Evolutionary conservation across 2,113 vertebrate species (phyloP).

Genomic region (Merops nubicus): DNA sequence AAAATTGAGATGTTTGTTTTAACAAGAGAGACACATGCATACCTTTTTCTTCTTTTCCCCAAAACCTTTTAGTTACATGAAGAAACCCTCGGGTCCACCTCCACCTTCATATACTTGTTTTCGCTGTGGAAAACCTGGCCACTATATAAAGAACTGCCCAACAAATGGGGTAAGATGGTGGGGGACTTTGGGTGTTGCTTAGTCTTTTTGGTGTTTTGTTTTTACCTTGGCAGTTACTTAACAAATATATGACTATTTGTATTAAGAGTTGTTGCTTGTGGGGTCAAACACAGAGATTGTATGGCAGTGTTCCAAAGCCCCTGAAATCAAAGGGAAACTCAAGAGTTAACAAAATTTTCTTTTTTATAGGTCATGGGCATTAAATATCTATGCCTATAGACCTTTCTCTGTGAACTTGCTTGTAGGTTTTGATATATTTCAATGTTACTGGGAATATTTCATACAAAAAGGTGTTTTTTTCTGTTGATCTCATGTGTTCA

Average conservation of each 20-base stretch:
- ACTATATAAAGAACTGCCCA: slow-evolving; percentile 97
- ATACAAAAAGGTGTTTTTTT: neutral
- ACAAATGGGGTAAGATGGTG: slow-evolving; percentile 85
- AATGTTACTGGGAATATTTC: neutral
- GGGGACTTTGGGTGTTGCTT: neutral
- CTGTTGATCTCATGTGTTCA: neutral
- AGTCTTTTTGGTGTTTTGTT: neutral
- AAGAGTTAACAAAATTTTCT: no score
- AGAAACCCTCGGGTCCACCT: slow-evolving; percentile 85
- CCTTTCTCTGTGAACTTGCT: neutral
- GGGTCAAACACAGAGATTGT: neutral
- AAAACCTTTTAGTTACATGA: slow-evolving; percentile 83
- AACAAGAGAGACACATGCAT: neutral
- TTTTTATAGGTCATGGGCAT: neutral
- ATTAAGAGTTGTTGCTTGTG: neutral
- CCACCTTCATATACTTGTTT: slow-evolving; percentile 93
- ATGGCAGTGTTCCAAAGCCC: neutral
- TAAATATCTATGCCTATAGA: neutral
- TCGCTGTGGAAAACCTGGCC: slow-evolving; percentile 92
- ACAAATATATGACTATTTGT: accelerated
- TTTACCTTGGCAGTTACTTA: neutral
- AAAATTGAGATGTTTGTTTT: neutral
- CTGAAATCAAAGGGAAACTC: neutral
- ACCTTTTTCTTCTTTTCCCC: neutral
- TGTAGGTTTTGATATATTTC: neutral